Evolutionary conservation across 1,140 invertebrate species (phyloP).

Genomic region (Paraescarpia echinospica): DNA sequence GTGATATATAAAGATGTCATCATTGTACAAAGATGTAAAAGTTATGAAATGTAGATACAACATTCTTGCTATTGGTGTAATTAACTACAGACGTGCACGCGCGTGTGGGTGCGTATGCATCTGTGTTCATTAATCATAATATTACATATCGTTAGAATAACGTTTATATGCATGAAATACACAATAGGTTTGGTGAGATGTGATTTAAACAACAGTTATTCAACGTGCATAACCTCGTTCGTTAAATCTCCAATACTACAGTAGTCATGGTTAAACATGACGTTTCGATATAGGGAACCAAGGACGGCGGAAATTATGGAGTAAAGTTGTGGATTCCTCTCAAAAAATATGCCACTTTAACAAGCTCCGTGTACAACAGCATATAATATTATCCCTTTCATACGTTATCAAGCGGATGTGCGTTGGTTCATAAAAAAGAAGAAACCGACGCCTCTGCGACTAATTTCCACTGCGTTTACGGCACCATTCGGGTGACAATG

Average conservation of each 20-base stretch:
- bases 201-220: background rate
- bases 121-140: too few relatives aligned
- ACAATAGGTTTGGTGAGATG: background rate
- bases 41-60: too few relatives aligned
- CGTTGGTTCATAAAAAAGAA: background rate
- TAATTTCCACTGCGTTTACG: background rate
- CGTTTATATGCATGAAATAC: background rate
- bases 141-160: background rate
- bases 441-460: background rate
- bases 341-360: background rate
- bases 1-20: background rate
- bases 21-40: too few relatives aligned
- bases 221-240: background rate
- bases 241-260: too few relatives aligned
- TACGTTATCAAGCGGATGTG: background rate
- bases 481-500: background rate
- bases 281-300: too few relatives aligned
- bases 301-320: background rate
- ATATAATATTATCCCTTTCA: background rate
- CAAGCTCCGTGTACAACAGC: background rate
- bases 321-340: background rate
- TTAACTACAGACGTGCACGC: too few relatives aligned
- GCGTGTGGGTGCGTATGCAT: too few relatives aligned
- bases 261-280: too few relatives aligned
- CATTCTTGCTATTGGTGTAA: too few relatives aligned